Conservation (phyloP, 2,797 vertebrate species). For the Sarcophilus harrisii region DNA sequence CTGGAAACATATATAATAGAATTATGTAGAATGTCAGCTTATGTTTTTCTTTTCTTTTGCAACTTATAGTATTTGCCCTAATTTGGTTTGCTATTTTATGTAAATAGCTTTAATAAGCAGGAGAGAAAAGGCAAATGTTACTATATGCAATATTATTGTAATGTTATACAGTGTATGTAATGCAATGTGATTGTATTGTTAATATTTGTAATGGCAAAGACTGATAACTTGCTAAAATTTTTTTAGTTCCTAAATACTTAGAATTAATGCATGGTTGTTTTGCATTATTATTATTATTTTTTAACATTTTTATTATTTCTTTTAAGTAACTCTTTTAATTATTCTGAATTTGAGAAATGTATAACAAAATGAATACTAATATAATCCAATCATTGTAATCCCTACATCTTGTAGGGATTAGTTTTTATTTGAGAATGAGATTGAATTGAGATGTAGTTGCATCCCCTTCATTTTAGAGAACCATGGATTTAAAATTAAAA, state of each 20-base stretch:
- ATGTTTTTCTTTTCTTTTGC: slow-evolving; percentile 70
- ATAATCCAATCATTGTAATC: not conserved
- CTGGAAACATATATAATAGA: slow-evolving; percentile 63
- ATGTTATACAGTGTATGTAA: not conserved
- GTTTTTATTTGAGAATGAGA: not conserved
- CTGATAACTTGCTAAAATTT: slow-evolving; percentile 62
- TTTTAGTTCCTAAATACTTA: slow-evolving; percentile 52
- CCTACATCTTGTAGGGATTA: not conserved
- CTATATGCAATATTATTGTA: too few relatives aligned
- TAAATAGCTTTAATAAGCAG: slow-evolving; percentile 55
- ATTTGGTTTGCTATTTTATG: slow-evolving; percentile 68
- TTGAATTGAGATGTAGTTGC: too few relatives aligned
- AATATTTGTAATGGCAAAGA: slow-evolving; percentile 62
- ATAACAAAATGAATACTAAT: not conserved
- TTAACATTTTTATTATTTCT: not conserved
- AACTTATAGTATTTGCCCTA: slow-evolving; percentile 57
- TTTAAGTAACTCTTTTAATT: not conserved
- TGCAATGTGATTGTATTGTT: slow-evolving; percentile 51
- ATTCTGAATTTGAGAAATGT: not conserved
- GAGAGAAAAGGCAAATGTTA: slow-evolving; percentile 56
- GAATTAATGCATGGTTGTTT: slow-evolving; percentile 46
- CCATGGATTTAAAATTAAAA: not conserved
- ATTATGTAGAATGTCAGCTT: slow-evolving; percentile 64
- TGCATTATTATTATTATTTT: slow-evolving; percentile 6
- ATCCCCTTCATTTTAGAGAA: not conserved